A percentile compares a stretch with the other conserved stretches of the same genome.
Evolutionary conservation across 2,113 vertebrate genomes (phyloP).

Genomic region (Microtus oregoni): DNA sequence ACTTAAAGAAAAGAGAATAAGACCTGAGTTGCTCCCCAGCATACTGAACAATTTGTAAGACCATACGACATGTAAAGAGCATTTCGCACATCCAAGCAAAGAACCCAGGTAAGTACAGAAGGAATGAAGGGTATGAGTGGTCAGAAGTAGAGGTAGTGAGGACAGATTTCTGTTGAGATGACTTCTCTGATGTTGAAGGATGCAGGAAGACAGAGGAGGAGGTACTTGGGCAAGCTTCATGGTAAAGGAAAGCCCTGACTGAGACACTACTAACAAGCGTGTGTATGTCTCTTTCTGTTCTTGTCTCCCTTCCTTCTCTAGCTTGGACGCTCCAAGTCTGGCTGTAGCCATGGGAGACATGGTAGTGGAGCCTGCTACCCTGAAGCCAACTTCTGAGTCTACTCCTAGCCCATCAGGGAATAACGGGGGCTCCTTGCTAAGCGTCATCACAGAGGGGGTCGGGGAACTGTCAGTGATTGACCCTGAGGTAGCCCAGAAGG

Average conservation of each 20-base stretch:
- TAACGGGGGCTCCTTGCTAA: constrained; percentile 86
- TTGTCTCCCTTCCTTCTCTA: constrained; percentile 48
- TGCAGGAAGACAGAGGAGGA: constrained; percentile 11
- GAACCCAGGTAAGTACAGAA: background rate
- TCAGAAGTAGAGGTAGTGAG: background rate
- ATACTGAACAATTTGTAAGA: constrained; percentile 35
- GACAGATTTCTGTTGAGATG: background rate
- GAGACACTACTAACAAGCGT: constrained; percentile 55
- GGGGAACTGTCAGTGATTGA: constrained; percentile 93
- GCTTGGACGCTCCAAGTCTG: constrained; percentile 67
- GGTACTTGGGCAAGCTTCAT: background rate
- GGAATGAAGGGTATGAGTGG: background rate
- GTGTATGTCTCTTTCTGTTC: constrained; percentile 62
- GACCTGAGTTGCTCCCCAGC: background rate
- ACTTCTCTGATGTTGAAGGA: constrained; percentile 35
- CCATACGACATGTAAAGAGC: background rate
- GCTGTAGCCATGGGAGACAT: constrained; percentile 88
- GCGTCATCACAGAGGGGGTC: constrained; percentile 92
- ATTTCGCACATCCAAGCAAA: constrained; percentile 1
- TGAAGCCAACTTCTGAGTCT: constrained; percentile 77
- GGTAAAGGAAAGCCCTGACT: background rate
- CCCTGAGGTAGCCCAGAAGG: constrained; percentile 92
- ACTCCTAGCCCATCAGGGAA: constrained; percentile 74
- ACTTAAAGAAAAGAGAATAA: constrained; percentile 36
- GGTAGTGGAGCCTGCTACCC: constrained; percentile 82